Evolutionary conservation across 2,113 vertebrate species (phyloP).

Genomic region (Tauraco erythrolophus): DNA sequence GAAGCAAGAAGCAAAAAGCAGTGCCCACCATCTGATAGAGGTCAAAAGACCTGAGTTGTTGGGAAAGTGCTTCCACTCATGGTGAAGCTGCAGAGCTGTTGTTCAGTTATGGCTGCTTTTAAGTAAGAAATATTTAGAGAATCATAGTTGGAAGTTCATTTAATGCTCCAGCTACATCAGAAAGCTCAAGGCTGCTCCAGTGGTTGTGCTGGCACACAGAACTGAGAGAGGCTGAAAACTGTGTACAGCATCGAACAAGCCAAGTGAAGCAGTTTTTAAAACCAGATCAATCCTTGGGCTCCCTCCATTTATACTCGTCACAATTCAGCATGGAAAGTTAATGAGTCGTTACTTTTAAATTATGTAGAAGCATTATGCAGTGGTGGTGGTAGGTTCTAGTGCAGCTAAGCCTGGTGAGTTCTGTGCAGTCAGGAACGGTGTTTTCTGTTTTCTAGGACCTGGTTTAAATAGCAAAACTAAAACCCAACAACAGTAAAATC

Average conservation of each 20-base stretch:
- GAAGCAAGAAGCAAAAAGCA: background rate
- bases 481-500: background rate
- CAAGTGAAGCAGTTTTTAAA: background rate
- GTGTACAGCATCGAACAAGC: background rate
- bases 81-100: background rate
- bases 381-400: background rate
- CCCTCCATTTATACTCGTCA: fast-evolving
- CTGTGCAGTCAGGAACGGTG: background rate
- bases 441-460: background rate
- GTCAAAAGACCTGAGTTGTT: background rate
- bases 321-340: background rate
- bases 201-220: background rate
- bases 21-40: background rate
- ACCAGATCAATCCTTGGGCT: background rate
- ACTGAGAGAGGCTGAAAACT: background rate
- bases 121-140: background rate
- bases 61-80: background rate
- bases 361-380: background rate
- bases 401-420: background rate
- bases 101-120: background rate
- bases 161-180: background rate
- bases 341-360: background rate
- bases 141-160: background rate
- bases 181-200: background rate
- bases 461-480: background rate